Conservation (phyloP, 2,888 invertebrate species). For the Listrodromus nycthemerus region DNA sequence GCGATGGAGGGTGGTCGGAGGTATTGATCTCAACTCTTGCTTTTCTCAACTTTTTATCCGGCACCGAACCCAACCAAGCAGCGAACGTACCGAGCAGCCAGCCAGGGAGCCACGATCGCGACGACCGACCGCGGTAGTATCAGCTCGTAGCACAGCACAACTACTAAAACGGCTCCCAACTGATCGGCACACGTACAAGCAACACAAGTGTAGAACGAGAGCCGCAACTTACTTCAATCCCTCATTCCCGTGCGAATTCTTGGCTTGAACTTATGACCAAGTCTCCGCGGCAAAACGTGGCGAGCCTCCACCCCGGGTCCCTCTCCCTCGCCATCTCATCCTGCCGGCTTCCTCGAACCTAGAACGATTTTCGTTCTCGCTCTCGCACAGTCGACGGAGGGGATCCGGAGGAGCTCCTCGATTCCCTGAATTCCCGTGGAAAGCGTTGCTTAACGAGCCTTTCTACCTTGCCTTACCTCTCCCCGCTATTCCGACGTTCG, state of each 20-base stretch:
- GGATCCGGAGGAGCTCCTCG: conserved; percentile 65
- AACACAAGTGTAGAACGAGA: conserved; percentile 67
- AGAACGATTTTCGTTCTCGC: conserved; percentile 52
- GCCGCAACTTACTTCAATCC: conserved; percentile 81
- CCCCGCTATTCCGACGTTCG: conserved; percentile 50
- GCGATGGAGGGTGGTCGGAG: conserved; percentile 78
- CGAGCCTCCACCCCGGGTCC: conserved; percentile 42
- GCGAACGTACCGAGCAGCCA: conserved; percentile 69
- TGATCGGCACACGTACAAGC: conserved; percentile 70
- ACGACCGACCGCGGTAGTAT: conserved; percentile 61
- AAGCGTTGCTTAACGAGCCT: conserved; percentile 76
- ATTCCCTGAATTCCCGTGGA: conserved; percentile 72
- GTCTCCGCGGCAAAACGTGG: conserved; percentile 66
- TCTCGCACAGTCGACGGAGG: conserved; percentile 37
- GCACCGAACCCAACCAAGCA: conserved; percentile 77
- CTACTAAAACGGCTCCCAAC: conserved; percentile 69
- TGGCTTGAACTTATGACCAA: conserved; percentile 82
- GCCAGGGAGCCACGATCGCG: conserved; percentile 70
- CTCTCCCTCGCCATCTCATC: conserved; percentile 47
- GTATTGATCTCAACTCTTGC: conserved; percentile 85
- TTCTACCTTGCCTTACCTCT: conserved; percentile 66
- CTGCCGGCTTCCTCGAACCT: conserved; percentile 55
- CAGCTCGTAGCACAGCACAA: conserved; percentile 49
- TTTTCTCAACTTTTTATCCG: conserved; percentile 84
- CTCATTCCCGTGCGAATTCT: conserved; percentile 83